A percentile compares a stretch with the other conserved stretches of the same genome.
These are phyloP conservation scores for Theropithecus gelada DNA, from an alignment of 2,113 vertebrate genomes.

Conservation along the genomic window DNA sequence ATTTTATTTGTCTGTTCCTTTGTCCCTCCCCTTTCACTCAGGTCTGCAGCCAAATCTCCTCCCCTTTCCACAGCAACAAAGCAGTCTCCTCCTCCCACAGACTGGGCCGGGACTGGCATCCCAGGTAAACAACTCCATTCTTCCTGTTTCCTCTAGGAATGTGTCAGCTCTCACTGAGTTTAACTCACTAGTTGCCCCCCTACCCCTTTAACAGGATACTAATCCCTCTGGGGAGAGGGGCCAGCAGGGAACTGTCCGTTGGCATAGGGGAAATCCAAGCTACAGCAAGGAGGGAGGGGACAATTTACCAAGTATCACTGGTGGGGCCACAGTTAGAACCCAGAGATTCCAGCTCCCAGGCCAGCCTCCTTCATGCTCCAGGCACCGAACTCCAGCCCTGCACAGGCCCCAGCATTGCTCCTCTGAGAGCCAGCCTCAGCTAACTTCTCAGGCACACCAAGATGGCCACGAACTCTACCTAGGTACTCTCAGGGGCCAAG, in stretches of 20 bases:
- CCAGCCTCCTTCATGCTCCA: not conserved
- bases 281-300: not conserved
- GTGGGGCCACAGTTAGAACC: not conserved
- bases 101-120: conserved; percentile 92
- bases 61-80: conserved; percentile 92
- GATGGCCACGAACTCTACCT: not conserved
- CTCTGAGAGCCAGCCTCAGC: not conserved
- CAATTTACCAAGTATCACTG: not conserved
- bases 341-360: not conserved
- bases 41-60: conserved; percentile 95
- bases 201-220: not conserved
- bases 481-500: not conserved
- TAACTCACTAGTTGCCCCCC: not conserved
- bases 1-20: conserved; percentile 52
- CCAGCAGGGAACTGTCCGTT: not conserved
- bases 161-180: not conserved
- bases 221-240: not conserved
- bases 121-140: conserved; percentile 87
- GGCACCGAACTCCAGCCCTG: rapidly evolving
- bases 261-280: not conserved
- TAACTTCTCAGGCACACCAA: not conserved
- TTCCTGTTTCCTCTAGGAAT: not conserved
- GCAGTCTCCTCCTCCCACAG: conserved; percentile 93
- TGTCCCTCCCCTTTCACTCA: conserved; percentile 67
- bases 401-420: not conserved